Evolutionary conservation across 2,113 vertebrate genomes (phyloP), one percentile per base, ranked within the genome.

Genomic region (Odocoileus virginianus): DNA sequence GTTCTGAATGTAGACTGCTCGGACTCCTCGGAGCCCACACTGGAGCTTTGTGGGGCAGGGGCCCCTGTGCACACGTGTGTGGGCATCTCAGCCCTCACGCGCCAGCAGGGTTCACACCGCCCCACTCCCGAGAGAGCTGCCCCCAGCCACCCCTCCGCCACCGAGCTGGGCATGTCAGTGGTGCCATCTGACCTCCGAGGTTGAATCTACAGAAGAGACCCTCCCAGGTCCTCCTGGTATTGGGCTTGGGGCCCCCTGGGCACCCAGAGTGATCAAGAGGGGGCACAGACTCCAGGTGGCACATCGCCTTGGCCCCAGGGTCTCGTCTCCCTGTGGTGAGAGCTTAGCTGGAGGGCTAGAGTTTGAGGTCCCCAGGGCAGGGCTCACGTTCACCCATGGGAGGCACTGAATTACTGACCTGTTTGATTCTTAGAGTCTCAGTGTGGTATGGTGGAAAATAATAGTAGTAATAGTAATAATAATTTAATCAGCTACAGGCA

Each of bases 401-500:
- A 25, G 30, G 81, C 13, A n/a, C 88, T 57, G 67, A 94, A 45
- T 91, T 86, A 36, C 64, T 55, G 78, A 94, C 50, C 17, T 28
- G 17, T 52, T 78, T 25, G 88, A 83, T 91, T 97, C 67, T 87
- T 97, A 85, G 64, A 92, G 89, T 81, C 85, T 84, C 64, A 21
- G n/a, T 55, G 55, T 79, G 87, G 52, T 57, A 30, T n/a, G 64
- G 50, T 28, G 60, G 94, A 58, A 95, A 96, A 76, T 79, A 95
- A 64, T 83, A 89, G 57, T 30, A 92, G 67, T 43, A 60, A 27
- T 33, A 67, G 19, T 50, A 17, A 79, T 81, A 81, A 88, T 50
- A 33, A 83, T 64, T 86, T 71, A 95, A 87, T 87, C 3, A 83
- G 61, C 71, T 52, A 43, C 6, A 40, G 76, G 45, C 28, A 71